These are phyloP conservation scores for Entomyzon cyanotis DNA, from an alignment of 2,113 vertebrate species.

Conservation along the genomic window DNA sequence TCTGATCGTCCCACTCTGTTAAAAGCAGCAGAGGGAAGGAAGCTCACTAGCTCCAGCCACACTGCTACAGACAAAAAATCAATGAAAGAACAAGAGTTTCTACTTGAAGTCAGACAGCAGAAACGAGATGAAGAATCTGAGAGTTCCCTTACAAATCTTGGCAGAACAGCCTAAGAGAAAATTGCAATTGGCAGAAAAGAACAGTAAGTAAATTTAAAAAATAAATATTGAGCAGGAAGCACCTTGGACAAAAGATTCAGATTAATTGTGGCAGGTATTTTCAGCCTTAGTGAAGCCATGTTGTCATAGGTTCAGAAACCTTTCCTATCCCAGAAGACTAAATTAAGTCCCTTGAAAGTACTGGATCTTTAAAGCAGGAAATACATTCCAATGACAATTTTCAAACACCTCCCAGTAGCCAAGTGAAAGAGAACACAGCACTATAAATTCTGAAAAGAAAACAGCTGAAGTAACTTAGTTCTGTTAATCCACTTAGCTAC, in stretches of 20 bases:
- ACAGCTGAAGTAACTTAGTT: not conserved
- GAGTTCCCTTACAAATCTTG: not conserved
- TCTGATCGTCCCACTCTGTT: not conserved
- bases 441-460: not conserved
- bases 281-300: not conserved
- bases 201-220: not conserved
- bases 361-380: not conserved
- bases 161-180: not conserved
- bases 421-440: not conserved
- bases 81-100: not conserved
- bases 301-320: not conserved
- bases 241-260: not conserved
- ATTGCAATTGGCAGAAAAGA: not conserved
- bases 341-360: not conserved
- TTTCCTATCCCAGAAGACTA: not conserved
- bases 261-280: not conserved
- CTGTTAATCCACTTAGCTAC: not conserved
- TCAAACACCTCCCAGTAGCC: not conserved
- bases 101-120: not conserved
- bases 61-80: not conserved
- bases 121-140: not conserved
- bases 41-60: not conserved
- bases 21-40: not conserved
- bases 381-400: not conserved
- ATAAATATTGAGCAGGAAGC: not conserved